Base-by-base conservation (phyloP, 64 coral and sea anemone genomes). In the Anthopleura sola region DNA sequence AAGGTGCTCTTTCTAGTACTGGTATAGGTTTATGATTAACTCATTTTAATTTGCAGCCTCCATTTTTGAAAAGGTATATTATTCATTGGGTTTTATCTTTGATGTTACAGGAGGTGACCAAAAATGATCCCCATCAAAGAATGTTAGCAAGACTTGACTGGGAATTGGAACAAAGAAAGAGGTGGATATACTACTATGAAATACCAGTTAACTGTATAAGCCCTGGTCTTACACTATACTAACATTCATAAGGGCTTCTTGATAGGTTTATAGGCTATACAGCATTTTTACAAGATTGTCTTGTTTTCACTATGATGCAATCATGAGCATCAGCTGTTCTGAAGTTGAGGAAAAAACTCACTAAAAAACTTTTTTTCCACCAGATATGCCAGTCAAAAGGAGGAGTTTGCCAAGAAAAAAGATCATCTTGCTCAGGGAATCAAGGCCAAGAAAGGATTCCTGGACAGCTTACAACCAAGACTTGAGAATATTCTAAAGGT, bases 131-230 rank as follows among this genome's bases (percentile, higher is more conserved):
- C 64, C 97, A 99, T 51, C 86, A 99, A 31, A 77, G 87, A 46
- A 99, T 99, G 97, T 78, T 99, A 24, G 92, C 97, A 33, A 99
- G 97, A 90, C 82, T 99, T 75, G 97, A 92, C 74, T 99, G 97
- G 97, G 97, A 99, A 78, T 60, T 99, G 33, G 86, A 95, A 49
- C 92, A 99, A 46, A 90, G 97, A 83, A 92, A 92, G 87, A 92
- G 87, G 97, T 99, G n/a, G 58, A n/a, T 26, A 62, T 62, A 57
- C 55, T 20, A 16, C 21, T 1, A 21, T 58, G 18, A 58, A 20
- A 58, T 20, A 4, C 1, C 16, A 58, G 2, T 58, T 1, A 58
- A n/a, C n/a, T n/a, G n/a, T n/a, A n/a, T 58, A 58, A 58, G 7
- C 20, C 55, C 55, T 48, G 4, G 46, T 48, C 46, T 48, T 48